Conservation (phyloP, 2,113 vertebrate species). For the Podarcis cretensis region DNA sequence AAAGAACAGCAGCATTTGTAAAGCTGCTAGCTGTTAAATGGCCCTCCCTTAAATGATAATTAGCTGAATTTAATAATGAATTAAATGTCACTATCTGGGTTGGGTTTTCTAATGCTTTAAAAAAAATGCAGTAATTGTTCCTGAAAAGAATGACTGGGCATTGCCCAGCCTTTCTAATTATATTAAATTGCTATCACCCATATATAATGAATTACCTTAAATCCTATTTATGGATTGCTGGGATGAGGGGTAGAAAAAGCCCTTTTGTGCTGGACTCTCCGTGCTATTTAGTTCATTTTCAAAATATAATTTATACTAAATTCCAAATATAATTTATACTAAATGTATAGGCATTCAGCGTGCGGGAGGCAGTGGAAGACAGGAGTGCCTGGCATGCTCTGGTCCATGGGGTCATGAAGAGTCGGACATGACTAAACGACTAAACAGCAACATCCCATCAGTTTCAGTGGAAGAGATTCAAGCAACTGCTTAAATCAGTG, state of each 20-base stretch:
- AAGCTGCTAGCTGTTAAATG: conserved; percentile 63
- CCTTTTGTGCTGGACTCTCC: neutral
- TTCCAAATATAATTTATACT: too few relatives aligned
- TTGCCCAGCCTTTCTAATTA: conserved; percentile 49
- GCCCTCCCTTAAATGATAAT: conserved; percentile 63
- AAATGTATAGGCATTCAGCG: neutral
- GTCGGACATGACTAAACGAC: too few relatives aligned
- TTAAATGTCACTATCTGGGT: conserved; percentile 61
- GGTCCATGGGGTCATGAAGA: too few relatives aligned
- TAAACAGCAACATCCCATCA: too few relatives aligned
- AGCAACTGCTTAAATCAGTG: neutral
- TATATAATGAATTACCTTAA: conserved; percentile 38
- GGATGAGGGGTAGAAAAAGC: conserved; percentile 21
- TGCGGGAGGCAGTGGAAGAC: too few relatives aligned
- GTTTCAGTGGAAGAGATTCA: neutral
- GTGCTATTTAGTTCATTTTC: conserved; percentile 5
- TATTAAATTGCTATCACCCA: conserved; percentile 41
- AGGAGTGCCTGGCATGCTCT: too few relatives aligned
- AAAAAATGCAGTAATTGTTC: conserved; percentile 51
- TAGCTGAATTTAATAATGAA: conserved; percentile 70
- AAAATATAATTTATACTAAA: too few relatives aligned
- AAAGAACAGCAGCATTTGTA: conserved; percentile 33
- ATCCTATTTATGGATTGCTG: conserved; percentile 27
- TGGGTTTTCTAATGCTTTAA: conserved; percentile 40
- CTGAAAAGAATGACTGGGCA: conserved; percentile 44